Percentiles rank a stretch among this genome's conserved stretches.
These are phyloP conservation scores for Rafetus swinhoei DNA, from an alignment of 2,113 vertebrate genomes.

Conservation along the genomic window DNA sequence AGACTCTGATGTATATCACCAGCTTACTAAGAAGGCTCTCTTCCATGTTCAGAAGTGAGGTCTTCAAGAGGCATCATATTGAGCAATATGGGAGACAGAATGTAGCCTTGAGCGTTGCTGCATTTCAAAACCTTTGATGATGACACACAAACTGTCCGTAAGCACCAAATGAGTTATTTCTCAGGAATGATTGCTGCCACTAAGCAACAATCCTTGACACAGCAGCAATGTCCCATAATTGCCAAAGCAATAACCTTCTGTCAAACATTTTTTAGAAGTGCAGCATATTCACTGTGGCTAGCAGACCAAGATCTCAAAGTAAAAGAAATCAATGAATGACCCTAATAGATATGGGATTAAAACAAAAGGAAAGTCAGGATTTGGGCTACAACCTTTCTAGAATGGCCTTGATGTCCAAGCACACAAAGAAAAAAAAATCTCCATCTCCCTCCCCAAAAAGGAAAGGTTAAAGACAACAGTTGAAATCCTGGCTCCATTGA, in stretches of 20 bases:
- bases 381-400: neutral
- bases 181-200: slow-evolving; percentile 30
- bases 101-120: slow-evolving; percentile 59
- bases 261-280: slow-evolving; percentile 16
- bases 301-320: slow-evolving; percentile 20
- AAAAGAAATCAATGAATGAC: slow-evolving; percentile 28
- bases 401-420: slow-evolving; percentile 4
- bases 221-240: slow-evolving; percentile 43
- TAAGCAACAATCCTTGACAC: slow-evolving; percentile 35
- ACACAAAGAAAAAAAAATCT: neutral
- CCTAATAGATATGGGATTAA: slow-evolving; percentile 1
- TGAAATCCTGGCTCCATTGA: slow-evolving; percentile 29
- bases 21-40: slow-evolving; percentile 67
- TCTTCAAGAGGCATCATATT: slow-evolving; percentile 54
- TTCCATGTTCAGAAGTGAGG: slow-evolving; percentile 48
- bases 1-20: slow-evolving; percentile 53
- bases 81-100: slow-evolving; percentile 58
- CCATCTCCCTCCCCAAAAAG: neutral
- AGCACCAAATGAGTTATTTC: slow-evolving; percentile 44
- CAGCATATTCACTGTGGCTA: slow-evolving; percentile 33
- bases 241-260: slow-evolving; percentile 54
- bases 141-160: slow-evolving; percentile 44
- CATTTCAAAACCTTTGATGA: slow-evolving; percentile 67
- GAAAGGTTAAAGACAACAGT: neutral
- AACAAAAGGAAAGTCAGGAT: neutral